phyloP scores from a whole-genome alignment of 2,797 vertebrate species.

The Enteromius anoplus region DNA sequence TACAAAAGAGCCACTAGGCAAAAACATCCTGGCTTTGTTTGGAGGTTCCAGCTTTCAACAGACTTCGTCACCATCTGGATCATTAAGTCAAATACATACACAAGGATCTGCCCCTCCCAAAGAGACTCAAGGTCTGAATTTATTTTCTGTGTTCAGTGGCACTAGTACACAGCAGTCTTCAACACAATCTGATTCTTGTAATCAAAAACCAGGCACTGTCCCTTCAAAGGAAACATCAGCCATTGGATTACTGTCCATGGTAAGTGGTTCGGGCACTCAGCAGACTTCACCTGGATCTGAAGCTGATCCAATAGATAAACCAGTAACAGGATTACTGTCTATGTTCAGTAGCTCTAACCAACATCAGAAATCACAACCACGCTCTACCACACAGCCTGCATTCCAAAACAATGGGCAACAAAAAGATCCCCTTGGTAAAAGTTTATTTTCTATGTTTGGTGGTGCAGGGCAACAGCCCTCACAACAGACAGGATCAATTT shows the following conservation, averaged over 20 bases:
- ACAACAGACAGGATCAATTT: slow-evolving; percentile 64
- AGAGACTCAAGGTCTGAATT: slow-evolving; percentile 71
- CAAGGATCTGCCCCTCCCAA: slow-evolving; percentile 61
- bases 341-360: slow-evolving; percentile 76
- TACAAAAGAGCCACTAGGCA: slow-evolving; percentile 71
- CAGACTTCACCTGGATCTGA: slow-evolving; percentile 33
- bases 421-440: slow-evolving; percentile 71
- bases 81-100: slow-evolving; percentile 21
- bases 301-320: slow-evolving; percentile 65
- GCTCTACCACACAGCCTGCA: slow-evolving; percentile 53
- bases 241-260: slow-evolving; percentile 71
- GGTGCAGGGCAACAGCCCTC: slow-evolving; percentile 59
- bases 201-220: slow-evolving; percentile 55
- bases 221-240: slow-evolving; percentile 72
- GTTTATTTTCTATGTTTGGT: slow-evolving; percentile 75
- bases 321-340: slow-evolving; percentile 80
- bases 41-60: slow-evolving; percentile 65
- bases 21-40: slow-evolving; percentile 84
- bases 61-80: slow-evolving; percentile 35
- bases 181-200: slow-evolving; percentile 42
- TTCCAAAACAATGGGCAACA: slow-evolving; percentile 62
- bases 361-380: slow-evolving; percentile 46
- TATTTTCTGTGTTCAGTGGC: slow-evolving; percentile 82
- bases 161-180: slow-evolving; percentile 60
- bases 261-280: slow-evolving; percentile 30